Conservation (phyloP, 2,113 vertebrate genomes). For the Heterotilapia buettikoferi region DNA sequence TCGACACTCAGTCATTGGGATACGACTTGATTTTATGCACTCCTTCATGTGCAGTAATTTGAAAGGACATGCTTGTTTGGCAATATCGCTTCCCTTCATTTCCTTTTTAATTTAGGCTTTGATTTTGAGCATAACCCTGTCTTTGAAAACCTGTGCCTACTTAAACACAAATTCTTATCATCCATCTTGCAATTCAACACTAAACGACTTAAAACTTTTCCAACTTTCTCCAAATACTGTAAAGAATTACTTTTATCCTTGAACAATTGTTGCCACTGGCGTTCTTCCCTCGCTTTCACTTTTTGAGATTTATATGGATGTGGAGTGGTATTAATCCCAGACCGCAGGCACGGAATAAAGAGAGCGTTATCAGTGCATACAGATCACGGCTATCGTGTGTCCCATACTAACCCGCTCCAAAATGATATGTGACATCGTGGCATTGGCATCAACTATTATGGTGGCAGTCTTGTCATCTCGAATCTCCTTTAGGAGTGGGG, state of each 20-base stretch:
- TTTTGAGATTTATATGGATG: neutral
- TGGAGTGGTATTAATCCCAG: neutral
- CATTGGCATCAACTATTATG: constrained; percentile 95
- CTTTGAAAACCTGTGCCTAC: neutral
- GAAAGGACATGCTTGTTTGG: neutral
- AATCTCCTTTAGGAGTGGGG: constrained; percentile 94
- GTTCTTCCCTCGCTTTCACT: neutral
- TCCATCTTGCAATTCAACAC: neutral
- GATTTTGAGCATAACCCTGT: neutral
- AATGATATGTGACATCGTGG: constrained; percentile 94
- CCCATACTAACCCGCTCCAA: constrained; percentile 83
- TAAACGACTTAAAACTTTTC: neutral
- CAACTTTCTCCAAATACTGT: neutral
- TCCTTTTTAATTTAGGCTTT: neutral
- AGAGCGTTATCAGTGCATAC: neutral
- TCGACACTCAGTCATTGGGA: neutral
- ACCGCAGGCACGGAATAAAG: neutral
- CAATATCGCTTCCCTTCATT: neutral
- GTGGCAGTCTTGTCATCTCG: constrained; percentile 95
- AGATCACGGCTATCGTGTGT: neutral
- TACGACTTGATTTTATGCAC: neutral
- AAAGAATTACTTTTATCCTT: neutral
- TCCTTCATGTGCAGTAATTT: neutral
- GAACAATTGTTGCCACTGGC: constrained; percentile 14
- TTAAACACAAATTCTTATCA: neutral